Conservation (phyloP, 2,113 vertebrate genomes). For the Corynorhinus townsendii region DNA sequence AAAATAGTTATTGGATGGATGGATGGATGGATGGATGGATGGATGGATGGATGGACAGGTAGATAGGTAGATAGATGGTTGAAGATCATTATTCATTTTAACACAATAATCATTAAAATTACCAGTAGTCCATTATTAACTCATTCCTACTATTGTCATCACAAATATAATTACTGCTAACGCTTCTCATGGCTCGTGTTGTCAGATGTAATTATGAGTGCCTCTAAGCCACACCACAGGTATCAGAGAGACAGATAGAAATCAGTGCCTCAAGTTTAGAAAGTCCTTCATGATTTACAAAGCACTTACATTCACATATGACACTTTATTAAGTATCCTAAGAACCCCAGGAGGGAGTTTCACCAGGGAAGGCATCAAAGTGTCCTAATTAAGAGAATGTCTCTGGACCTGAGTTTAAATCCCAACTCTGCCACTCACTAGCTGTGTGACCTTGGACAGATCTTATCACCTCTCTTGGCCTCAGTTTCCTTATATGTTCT, state of each 20-base stretch:
- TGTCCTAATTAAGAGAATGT: neutral
- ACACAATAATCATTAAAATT: neutral
- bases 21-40: neutral
- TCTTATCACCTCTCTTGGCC: neutral
- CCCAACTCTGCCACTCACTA: neutral
- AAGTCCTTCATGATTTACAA: conserved; percentile 9
- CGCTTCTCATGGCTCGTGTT: neutral
- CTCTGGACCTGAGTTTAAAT: neutral
- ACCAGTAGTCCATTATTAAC: neutral
- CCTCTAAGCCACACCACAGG: neutral
- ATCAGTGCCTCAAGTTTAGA: neutral
- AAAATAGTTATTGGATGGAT: neutral
- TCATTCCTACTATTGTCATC: neutral
- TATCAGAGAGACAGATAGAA: neutral
- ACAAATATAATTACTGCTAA: conserved; percentile 36
- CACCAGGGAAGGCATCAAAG: neutral
- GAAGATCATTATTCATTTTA: neutral
- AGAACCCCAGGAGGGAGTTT: neutral
- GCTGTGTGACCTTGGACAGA: neutral
- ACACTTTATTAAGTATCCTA: neutral
- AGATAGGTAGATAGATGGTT: neutral
- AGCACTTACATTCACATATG: neutral
- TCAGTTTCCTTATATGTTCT: neutral
- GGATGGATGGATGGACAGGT: neutral
- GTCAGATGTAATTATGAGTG: conserved; percentile 29